phyloP scores from a whole-genome alignment of 2,888 invertebrate species.

The Euplagia quadripunctaria region DNA sequence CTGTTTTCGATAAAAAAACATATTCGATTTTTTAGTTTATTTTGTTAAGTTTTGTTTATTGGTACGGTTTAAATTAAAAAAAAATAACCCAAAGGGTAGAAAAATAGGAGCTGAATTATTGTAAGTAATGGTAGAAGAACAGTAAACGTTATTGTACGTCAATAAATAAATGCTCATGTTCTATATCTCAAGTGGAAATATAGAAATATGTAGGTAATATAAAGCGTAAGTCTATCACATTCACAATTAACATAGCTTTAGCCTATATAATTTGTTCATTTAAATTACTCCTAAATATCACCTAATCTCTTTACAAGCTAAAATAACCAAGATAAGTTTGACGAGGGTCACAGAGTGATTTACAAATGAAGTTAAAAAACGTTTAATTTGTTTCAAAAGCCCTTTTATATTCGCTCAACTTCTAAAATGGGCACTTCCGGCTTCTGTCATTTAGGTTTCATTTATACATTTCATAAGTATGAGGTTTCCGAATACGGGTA shows the following conservation, averaged over 20 bases:
- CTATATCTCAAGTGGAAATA: neutral
- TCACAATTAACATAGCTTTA: conserved; percentile 36
- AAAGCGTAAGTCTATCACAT: conserved; percentile 29
- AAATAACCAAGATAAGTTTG: conserved; percentile 66
- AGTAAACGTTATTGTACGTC: neutral
- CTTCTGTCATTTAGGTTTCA: conserved; percentile 29
- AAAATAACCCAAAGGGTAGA: no score
- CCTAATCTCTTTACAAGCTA: conserved; percentile 68
- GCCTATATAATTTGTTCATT: conserved; percentile 47
- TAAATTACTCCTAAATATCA: conserved; percentile 65
- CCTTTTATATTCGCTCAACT: conserved; percentile 47
- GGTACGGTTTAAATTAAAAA: no score
- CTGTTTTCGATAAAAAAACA: no score
- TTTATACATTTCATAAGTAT: conserved; percentile 13
- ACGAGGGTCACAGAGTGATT: conserved; percentile 70
- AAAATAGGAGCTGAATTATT: no score
- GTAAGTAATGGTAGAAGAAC: neutral
- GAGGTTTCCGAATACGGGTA: conserved; percentile 2
- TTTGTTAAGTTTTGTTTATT: no score
- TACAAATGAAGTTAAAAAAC: conserved; percentile 66
- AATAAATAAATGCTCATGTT: neutral
- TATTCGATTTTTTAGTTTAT: no score
- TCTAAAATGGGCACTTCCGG: conserved; percentile 27
- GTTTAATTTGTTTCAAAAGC: conserved; percentile 61
- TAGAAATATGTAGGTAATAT: neutral